Base-by-base conservation (phyloP, 2,888 invertebrate genomes). In the Aphodius granarius region DNA sequence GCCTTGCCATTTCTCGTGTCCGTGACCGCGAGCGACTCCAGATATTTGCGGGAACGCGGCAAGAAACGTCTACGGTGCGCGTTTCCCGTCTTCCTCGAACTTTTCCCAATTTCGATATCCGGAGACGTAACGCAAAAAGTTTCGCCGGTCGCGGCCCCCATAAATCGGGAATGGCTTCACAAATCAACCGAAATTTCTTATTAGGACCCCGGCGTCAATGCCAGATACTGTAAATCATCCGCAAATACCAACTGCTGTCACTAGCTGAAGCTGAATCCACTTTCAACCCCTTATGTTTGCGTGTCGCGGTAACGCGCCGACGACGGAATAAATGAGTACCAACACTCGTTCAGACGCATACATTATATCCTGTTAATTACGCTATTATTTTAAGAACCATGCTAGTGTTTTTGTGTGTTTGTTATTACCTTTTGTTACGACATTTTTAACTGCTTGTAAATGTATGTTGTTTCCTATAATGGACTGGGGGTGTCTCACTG, bases 181-280 rank as follows among this genome's bases (percentile, higher is more conserved):
- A 75, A 75, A 75, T 75, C 75, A 75, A 72, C 72, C 20, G 66
- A 72, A 73, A 75, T 68, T 73, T 72, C 75, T 75, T 75, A 75
- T 75, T 75, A 75, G 66, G 63, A 68, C 68, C 63, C 72, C 68
- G 43, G 75, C 73, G 75, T 63, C 75, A 73, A 77, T 73, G 71
- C 75, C 75, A 77, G 66, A 71, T 68, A 66, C 66, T 73, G 73
- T 75, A 75, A 77, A 75, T 75, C 77, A 77, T 62, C 73, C 75
- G 73, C 62, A 17, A 43, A 63, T 65, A 15, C 72, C 23, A 17
- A 65, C 66, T 66, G 43, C 18, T 43, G 66, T 73, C 62, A 19
- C 73, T 73, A 70, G 9, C 43, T 43, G 43, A 64, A 74, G 70
- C 71, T 64, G 71, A 74, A 64, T 43, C 43, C 43, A 43, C 72